These are phyloP conservation scores for Sesamia inferens DNA, from an alignment of 2,888 invertebrate genomes.

Conservation along the genomic window DNA sequence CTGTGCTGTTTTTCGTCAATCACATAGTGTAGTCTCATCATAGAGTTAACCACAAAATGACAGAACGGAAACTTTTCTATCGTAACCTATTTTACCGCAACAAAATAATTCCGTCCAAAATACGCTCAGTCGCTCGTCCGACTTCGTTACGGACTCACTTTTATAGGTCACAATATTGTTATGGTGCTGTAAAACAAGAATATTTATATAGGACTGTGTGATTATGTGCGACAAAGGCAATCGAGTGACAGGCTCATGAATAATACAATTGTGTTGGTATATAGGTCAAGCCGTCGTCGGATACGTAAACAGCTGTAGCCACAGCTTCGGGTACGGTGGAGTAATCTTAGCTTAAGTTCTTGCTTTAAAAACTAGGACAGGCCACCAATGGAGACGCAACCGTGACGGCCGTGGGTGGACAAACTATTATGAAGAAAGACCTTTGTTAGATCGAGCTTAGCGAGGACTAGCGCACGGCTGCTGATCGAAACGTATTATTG, in stretches of 20 bases:
- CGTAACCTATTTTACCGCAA: conserved; percentile 28
- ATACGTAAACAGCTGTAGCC: conserved; percentile 77
- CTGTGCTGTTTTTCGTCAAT: conserved; percentile 24
- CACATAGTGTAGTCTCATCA: neutral
- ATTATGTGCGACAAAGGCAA: conserved; percentile 68
- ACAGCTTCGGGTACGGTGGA: conserved; percentile 67
- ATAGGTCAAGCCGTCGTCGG: conserved; percentile 81
- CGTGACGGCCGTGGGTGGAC: conserved; percentile 59
- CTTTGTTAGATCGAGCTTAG: conserved; percentile 38
- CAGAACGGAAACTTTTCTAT: conserved; percentile 10
- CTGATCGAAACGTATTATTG: conserved; percentile 6
- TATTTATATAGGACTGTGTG: conserved; percentile 49
- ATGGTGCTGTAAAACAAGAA: conserved; percentile 50
- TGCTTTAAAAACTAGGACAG: conserved; percentile 72
- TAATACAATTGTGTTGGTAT: conserved; percentile 83
- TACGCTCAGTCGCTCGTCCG: conserved; percentile 33
- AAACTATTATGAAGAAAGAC: conserved; percentile 53
- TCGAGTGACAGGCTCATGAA: conserved; percentile 78
- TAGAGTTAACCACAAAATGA: conserved; percentile 6
- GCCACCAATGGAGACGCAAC: conserved; percentile 61
- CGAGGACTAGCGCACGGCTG: neutral
- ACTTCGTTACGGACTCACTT: conserved; percentile 36
- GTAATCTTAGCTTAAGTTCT: conserved; percentile 71
- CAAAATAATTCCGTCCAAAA: conserved; percentile 16
- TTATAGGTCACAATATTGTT: conserved; percentile 59